Percentiles rank a stretch among this genome's conserved stretches.
Evolutionary conservation across 2,113 vertebrate genomes (phyloP).

Genomic region (Puntigrus tetrazona): DNA sequence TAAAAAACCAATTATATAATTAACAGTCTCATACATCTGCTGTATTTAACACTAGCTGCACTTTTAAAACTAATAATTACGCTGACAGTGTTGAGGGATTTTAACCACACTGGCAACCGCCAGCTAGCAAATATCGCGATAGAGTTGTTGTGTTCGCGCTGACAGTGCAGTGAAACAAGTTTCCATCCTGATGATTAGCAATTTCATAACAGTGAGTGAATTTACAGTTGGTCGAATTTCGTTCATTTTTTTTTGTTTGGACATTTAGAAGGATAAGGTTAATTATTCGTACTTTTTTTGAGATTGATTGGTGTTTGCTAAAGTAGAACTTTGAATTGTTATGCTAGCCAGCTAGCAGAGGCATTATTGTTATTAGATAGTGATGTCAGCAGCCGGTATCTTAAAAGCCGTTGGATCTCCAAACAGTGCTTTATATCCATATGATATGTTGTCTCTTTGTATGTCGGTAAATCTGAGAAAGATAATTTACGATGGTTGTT

Average conservation of each 20-base stretch:
- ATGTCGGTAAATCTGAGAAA: background rate
- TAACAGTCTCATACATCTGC: background rate
- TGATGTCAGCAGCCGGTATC: background rate
- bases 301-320: background rate
- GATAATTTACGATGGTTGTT: background rate
- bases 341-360: conserved; percentile 27
- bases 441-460: background rate
- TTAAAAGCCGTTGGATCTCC: background rate
- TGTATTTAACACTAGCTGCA: background rate
- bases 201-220: conserved; percentile 1
- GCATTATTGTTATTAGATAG: background rate
- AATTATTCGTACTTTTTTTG: background rate
- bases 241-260: background rate
- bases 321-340: background rate
- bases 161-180: conserved; percentile 34
- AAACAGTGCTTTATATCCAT: background rate
- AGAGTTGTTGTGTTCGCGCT: conserved; percentile 7
- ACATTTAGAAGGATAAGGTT: background rate
- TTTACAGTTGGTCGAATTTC: background rate
- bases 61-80: no score
- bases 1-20: background rate
- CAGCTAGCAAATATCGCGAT: background rate
- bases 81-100: background rate
- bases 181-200: conserved; percentile 36
- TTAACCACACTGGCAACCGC: conserved; percentile 6